phyloP scores from a whole-genome alignment of 2,797 vertebrate genomes.

The Heteromormyrus szaboi region DNA sequence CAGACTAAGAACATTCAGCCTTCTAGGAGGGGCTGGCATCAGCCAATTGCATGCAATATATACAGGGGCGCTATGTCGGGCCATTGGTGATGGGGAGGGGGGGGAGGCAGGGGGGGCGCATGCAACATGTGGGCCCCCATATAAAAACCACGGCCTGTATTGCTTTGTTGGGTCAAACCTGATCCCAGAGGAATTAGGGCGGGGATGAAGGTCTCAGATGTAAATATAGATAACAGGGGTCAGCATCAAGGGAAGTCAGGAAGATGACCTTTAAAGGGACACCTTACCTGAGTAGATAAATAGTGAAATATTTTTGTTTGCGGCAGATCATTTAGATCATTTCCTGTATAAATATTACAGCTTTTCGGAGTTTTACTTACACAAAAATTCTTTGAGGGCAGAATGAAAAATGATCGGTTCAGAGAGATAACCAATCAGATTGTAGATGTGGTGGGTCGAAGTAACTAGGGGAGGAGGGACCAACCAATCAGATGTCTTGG shows the following conservation, averaged over 20 bases:
- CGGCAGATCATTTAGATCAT: conserved; percentile 24
- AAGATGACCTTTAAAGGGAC: neutral
- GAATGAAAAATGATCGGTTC: neutral
- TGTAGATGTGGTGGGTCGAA: neutral
- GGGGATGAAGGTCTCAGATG: neutral
- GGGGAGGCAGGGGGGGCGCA: conserved; percentile 25
- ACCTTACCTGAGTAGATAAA: conserved; percentile 13
- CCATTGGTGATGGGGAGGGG: conserved; percentile 20
- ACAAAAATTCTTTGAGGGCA: neutral
- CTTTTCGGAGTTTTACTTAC: neutral
- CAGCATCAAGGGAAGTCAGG: neutral
- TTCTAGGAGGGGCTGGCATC: conserved; percentile 41
- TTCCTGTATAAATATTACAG: conserved; percentile 20
- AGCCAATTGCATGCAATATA: conserved; percentile 59
- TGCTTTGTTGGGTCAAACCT: neutral
- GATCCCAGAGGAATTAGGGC: neutral
- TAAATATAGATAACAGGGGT: conserved; percentile 1
- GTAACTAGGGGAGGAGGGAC: neutral
- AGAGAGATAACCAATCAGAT: neutral
- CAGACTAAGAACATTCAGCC: conserved; percentile 54
- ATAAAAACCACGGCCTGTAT: neutral
- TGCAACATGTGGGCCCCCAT: conserved; percentile 15
- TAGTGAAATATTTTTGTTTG: neutral
- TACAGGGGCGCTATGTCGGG: conserved; percentile 40
- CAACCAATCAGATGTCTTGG: neutral